Evolutionary conservation across 2,888 invertebrate species (phyloP).

Genomic region (Merodon equestris): DNA sequence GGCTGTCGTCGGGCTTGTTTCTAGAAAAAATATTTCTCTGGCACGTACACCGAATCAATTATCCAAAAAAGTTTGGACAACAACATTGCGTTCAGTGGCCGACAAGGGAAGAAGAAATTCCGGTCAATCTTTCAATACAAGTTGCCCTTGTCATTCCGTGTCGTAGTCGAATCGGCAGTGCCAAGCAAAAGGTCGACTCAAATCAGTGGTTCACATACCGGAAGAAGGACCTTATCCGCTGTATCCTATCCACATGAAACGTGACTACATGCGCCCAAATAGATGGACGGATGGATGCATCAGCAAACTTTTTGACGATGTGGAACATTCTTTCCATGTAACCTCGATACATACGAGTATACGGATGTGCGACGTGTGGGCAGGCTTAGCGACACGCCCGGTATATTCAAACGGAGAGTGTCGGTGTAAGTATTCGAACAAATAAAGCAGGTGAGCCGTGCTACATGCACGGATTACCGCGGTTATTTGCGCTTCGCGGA

Average conservation of each 20-base stretch:
- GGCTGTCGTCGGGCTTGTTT: not conserved
- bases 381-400: conserved; percentile 55
- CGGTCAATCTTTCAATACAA: conserved; percentile 50
- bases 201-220: conserved; percentile 54
- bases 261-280: conserved; percentile 45
- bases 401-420: conserved; percentile 45
- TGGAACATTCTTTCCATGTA: conserved; percentile 7
- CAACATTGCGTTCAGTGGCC: conserved; percentile 36
- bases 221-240: conserved; percentile 62
- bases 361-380: too few species aligned
- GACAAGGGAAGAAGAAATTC: not conserved
- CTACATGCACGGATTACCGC: conserved; percentile 59
- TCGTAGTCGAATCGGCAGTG: too few species aligned
- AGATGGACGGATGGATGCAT: conserved; percentile 34
- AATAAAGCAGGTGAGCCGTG: conserved; percentile 58
- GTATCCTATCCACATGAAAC: conserved; percentile 45
- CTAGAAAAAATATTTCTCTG: conserved; percentile 34
- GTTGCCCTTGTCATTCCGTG: conserved; percentile 34
- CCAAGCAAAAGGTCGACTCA: conserved; percentile 39
- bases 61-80: conserved; percentile 48
- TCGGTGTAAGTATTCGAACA: conserved; percentile 35
- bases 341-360: too few species aligned
- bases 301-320: conserved; percentile 35
- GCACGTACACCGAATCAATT: conserved; percentile 61
- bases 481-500: conserved; percentile 52